phyloP scores from a whole-genome alignment of 2,888 invertebrate species.

The Elysia crispata region DNA sequence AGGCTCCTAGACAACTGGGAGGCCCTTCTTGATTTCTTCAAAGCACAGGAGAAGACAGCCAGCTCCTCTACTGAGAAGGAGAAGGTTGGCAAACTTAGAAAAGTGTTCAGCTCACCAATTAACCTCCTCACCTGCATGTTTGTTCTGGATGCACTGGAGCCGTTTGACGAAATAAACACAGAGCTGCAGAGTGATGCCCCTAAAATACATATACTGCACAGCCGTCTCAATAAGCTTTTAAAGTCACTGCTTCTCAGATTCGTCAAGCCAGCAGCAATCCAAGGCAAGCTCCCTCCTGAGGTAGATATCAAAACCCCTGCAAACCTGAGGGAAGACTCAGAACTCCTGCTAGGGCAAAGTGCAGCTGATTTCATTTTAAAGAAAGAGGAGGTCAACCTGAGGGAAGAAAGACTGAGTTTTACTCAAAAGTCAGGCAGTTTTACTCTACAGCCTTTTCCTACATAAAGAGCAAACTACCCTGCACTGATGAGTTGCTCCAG shows the following conservation, averaged over 20 bases:
- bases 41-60: constrained; percentile 29
- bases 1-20: constrained; percentile 40
- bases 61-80: neutral
- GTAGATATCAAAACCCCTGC: constrained; percentile 30
- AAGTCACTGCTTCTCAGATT: constrained; percentile 29
- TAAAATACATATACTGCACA: constrained; percentile 30
- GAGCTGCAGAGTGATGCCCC: constrained; percentile 41
- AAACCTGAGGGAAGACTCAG: neutral
- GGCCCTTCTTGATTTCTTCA: constrained; percentile 42
- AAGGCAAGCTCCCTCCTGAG: neutral
- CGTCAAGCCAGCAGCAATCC: constrained; percentile 41
- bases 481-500: constrained; percentile 37
- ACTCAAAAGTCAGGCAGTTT: constrained; percentile 31
- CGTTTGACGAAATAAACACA: constrained; percentile 41
- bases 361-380: neutral
- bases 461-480: constrained; percentile 43
- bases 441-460: constrained; percentile 31
- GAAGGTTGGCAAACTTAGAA: constrained; percentile 1
- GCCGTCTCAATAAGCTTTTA: neutral
- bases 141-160: constrained; percentile 5
- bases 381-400: neutral
- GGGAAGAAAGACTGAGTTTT: constrained; percentile 35
- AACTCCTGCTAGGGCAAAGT: constrained; percentile 7
- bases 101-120: constrained; percentile 29
- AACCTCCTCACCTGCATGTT: constrained; percentile 42